Conservation (phyloP, 2,888 invertebrate genomes). For the Parapristionchus giblindavisi region DNA sequence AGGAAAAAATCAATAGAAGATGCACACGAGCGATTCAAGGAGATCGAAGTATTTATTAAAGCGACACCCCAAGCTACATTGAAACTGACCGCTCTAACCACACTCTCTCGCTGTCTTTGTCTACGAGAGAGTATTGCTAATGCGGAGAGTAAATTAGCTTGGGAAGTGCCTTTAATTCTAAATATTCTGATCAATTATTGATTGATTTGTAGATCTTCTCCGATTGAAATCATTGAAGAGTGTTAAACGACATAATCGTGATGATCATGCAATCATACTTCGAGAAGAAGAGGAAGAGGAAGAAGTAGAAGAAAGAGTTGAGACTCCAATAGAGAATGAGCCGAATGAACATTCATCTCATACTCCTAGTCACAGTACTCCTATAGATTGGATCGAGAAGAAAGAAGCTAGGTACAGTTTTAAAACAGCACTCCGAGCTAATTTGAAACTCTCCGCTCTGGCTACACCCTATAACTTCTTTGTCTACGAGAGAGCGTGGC, state of each 20-base stretch:
- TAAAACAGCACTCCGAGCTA: background rate
- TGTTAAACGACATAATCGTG: slow-evolving; percentile 7
- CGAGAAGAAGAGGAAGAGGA: slow-evolving; percentile 31
- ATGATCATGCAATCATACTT: slow-evolving; percentile 10
- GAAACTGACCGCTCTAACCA: background rate
- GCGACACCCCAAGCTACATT: too few species aligned
- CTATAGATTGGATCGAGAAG: slow-evolving; percentile 5
- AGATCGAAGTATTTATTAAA: too few species aligned
- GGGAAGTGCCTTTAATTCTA: too few species aligned
- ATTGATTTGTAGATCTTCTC: slow-evolving; percentile 6
- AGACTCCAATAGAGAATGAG: background rate
- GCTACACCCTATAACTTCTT: too few species aligned
- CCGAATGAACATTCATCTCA: background rate
- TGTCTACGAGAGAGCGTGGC: too few species aligned
- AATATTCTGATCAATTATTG: too few species aligned
- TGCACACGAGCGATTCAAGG: slow-evolving; percentile 26
- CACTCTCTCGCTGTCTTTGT: background rate
- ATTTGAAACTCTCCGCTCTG: background rate
- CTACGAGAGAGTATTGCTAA: too few species aligned
- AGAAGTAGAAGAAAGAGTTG: background rate
- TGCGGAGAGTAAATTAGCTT: too few species aligned
- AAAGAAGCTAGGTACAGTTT: slow-evolving; percentile 13
- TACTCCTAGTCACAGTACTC: background rate
- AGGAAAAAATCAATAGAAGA: too few species aligned
- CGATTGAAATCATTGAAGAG: slow-evolving; percentile 28